A percentile compares a stretch with the other conserved stretches of the same genome.
phyloP scores from a whole-genome alignment of 1,140 invertebrate species.

The Drosophila littoralis region DNA sequence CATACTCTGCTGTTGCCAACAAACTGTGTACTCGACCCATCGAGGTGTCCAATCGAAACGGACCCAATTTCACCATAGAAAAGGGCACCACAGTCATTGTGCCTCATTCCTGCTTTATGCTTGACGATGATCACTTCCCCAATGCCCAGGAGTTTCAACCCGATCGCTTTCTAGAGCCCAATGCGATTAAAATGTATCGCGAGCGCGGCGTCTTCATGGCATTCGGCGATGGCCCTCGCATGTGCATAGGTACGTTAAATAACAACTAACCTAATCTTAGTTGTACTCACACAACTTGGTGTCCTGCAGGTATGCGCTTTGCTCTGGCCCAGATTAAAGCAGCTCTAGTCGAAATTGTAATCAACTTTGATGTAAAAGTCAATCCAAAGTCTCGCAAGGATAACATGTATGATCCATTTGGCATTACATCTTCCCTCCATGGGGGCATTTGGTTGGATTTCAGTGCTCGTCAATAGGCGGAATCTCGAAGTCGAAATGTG shows the following conservation, averaged over 20 bases:
- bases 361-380: slow-evolving; percentile 59
- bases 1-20: slow-evolving; percentile 52
- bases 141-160: slow-evolving; percentile 90
- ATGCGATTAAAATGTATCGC: slow-evolving; percentile 59
- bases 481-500: no score
- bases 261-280: neutral
- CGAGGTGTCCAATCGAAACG: slow-evolving; percentile 64
- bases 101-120: slow-evolving; percentile 86
- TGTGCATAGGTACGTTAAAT: slow-evolving; percentile 58
- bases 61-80: slow-evolving; percentile 43
- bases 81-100: slow-evolving; percentile 86
- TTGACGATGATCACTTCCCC: slow-evolving; percentile 88
- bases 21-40: slow-evolving; percentile 66
- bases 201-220: slow-evolving; percentile 59
- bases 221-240: slow-evolving; percentile 72
- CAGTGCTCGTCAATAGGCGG: slow-evolving; percentile 5
- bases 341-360: slow-evolving; percentile 60
- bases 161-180: slow-evolving; percentile 85
- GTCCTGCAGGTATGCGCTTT: slow-evolving; percentile 68
- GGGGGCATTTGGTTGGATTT: slow-evolving; percentile 64
- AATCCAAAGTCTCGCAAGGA: slow-evolving; percentile 72
- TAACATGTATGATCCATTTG: slow-evolving; percentile 46
- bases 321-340: slow-evolving; percentile 71
- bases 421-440: slow-evolving; percentile 17
- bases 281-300: neutral